phyloP scores from a whole-genome alignment of 2,113 vertebrate genomes.

The Cygnus buccinator region DNA sequence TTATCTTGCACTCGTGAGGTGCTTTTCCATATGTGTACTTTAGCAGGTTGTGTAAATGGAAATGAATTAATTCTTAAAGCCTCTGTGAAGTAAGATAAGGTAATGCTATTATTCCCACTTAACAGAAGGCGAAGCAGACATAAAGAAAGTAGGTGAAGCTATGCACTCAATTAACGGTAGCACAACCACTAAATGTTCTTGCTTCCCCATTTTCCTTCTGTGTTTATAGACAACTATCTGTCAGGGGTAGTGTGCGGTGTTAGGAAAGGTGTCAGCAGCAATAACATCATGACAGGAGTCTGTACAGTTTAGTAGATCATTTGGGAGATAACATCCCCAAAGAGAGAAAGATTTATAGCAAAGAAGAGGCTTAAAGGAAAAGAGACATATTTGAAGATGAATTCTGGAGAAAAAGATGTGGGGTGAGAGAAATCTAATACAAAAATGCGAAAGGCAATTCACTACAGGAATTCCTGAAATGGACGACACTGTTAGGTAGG shows the following conservation, averaged over 20 bases:
- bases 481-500: neutral
- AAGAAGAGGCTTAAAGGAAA: conserved; percentile 6
- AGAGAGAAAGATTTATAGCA: neutral
- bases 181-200: neutral
- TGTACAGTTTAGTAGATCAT: neutral
- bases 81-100: neutral
- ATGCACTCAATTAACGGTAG: neutral
- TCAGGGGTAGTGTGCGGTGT: neutral
- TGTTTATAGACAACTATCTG: neutral
- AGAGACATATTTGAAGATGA: conserved; percentile 11
- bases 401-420: neutral
- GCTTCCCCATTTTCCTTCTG: neutral
- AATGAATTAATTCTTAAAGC: neutral
- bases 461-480: neutral
- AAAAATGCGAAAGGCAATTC: neutral
- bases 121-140: neutral
- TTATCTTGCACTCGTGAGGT: neutral
- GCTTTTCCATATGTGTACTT: neutral
- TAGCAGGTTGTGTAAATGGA: neutral
- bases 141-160: neutral
- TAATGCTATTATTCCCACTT: neutral
- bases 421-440: neutral
- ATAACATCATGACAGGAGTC: neutral
- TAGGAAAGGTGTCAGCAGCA: neutral
- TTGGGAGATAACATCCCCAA: conserved; percentile 15